Conservation (phyloP, 2,888 invertebrate species). For the Drosophila prolongata region DNA sequence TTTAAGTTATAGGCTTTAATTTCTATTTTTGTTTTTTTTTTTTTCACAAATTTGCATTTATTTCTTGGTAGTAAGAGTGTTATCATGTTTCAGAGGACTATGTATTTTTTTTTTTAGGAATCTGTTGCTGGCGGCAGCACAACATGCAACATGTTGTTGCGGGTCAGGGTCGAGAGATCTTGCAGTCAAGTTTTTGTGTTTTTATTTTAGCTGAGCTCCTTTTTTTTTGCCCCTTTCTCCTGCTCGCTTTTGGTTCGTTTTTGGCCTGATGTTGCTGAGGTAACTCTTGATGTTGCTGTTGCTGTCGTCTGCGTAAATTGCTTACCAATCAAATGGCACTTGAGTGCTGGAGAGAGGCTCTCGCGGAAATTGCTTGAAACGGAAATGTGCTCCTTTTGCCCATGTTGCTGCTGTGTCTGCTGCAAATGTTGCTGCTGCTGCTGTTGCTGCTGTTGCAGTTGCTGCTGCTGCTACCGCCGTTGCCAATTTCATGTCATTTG, state of each 20-base stretch:
- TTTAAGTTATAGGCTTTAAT: no score
- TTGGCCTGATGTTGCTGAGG: background rate
- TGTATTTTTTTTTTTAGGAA: background rate
- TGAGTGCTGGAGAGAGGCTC: slow-evolving; percentile 38
- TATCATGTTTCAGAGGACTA: background rate
- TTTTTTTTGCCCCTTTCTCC: slow-evolving; percentile 25
- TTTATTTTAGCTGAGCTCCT: slow-evolving; percentile 10
- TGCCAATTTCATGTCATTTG: slow-evolving; percentile 78
- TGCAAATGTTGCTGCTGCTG: slow-evolving; percentile 15
- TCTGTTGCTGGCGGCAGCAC: slow-evolving; percentile 31
- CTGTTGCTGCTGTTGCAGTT: slow-evolving; percentile 30
- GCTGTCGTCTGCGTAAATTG: slow-evolving; percentile 65
- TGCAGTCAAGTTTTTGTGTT: slow-evolving; percentile 12
- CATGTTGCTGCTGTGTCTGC: slow-evolving; percentile 24
- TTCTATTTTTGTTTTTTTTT: no score
- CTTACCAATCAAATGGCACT: slow-evolving; percentile 74
- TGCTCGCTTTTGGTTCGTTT: slow-evolving; percentile 5
- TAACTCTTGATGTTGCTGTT: slow-evolving; percentile 2
- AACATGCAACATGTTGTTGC: slow-evolving; percentile 73
- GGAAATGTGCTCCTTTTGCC: slow-evolving; percentile 71
- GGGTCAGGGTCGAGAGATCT: slow-evolving; percentile 64
- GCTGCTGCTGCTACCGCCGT: slow-evolving; percentile 37
- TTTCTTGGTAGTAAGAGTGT: background rate
- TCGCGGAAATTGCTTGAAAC: slow-evolving; percentile 80
- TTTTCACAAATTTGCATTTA: no score